Base-by-base conservation (phyloP, 2,113 vertebrate genomes). In the Petaurus breviceps region DNA sequence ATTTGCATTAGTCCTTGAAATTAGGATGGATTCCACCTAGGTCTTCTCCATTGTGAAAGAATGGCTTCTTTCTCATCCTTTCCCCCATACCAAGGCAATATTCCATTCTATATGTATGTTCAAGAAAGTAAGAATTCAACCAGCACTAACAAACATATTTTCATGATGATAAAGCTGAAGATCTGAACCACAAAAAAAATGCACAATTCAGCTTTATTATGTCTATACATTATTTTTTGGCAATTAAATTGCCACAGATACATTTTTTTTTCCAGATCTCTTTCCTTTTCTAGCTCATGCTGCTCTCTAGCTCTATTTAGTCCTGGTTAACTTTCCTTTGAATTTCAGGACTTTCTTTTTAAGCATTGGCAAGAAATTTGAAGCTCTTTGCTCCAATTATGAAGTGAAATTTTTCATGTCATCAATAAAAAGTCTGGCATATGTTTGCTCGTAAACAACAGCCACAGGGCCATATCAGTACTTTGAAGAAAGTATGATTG, bases 211-310 rank as follows among this genome's bases (percentile, higher is more conserved):
- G 77, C 8, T 91, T 68, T 57, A 49, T 94, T 52, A 46, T 51
- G 10, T n/a, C 37, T 94, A n/a, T 24, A 53, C 31, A 52, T 24
- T 91, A 8, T 49, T 55, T 5, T n/a, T 51, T n/a, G 1, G 84
- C 23, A 93, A 89, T 93, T 37, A 77, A 3, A 91, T 37, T 89
- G 16, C 61, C 16, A 55, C 24, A 8, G 9, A 46, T 46, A 50
- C 8, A 68, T 93, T 93, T 94, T 93, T 94, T 93, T 94, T 22
- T n/a, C 68, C 68, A 84, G 16, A 84, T 84, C 19, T 8, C 43
- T 84, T 84, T 43, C 16, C n/a, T 43, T 84, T 84, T 84, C n/a
- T 8, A 43, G 19, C 23, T 68, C 43, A 84, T 8, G 19, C n/a
- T 84, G 16, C 68, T 23, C 6, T 84, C 7, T n/a, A 84, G 5